Evolutionary conservation across 2,797 vertebrate species (phyloP).

Genomic region (Buceros bicornis): DNA sequence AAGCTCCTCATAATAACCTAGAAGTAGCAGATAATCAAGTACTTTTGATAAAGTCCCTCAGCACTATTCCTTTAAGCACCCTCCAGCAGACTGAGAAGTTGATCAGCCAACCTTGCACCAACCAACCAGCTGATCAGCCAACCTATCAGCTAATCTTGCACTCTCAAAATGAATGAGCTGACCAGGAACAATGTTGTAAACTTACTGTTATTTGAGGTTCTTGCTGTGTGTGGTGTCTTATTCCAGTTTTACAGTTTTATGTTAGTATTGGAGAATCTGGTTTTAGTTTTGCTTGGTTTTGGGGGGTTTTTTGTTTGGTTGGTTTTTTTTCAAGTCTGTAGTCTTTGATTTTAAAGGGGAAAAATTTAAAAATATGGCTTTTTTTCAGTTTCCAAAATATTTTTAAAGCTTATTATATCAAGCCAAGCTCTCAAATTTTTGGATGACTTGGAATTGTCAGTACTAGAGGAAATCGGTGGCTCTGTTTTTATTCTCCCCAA

Average conservation of each 20-base stretch:
- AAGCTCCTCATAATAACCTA: not conserved
- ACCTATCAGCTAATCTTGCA: not conserved
- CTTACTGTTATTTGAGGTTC: not conserved
- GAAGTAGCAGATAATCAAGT: not conserved
- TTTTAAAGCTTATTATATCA: not conserved
- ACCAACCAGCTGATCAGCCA: too few relatives aligned
- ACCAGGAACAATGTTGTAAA: not conserved
- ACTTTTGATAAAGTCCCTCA: not conserved
- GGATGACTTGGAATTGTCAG: not conserved
- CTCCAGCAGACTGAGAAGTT: not conserved
- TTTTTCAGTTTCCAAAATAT: not conserved
- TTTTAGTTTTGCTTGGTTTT: not conserved
- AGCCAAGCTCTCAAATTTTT: not conserved
- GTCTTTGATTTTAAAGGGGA: not conserved
- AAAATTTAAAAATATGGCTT: not conserved
- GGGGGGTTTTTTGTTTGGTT: too few relatives aligned
- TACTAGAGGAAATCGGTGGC: not conserved
- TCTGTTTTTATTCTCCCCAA: not conserved
- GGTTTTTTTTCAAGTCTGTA: too few relatives aligned
- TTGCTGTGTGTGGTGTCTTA: not conserved
- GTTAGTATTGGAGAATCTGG: not conserved
- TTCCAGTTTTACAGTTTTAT: not conserved
- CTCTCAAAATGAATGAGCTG: constrained; percentile 18
- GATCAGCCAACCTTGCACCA: not conserved
- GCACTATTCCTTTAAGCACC: constrained; percentile 41